These are phyloP conservation scores for Dryobota labecula DNA, from an alignment of 2,888 invertebrate genomes.

Conservation along the genomic window DNA sequence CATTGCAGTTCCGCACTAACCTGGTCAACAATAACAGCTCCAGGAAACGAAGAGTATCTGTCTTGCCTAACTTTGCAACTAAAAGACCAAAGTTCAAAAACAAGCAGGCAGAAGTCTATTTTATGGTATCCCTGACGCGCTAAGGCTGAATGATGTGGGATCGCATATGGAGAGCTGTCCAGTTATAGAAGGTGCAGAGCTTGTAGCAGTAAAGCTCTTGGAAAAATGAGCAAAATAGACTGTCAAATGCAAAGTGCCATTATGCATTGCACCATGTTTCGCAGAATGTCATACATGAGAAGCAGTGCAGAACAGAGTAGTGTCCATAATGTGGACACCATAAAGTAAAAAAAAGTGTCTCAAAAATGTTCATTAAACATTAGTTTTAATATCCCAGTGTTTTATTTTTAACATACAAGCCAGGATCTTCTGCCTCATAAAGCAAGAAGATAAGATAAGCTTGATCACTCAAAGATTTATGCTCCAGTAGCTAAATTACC, in stretches of 20 bases:
- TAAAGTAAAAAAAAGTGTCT: not conserved
- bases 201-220: conserved; percentile 13
- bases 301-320: no score
- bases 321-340: conserved; percentile 16
- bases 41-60: not conserved
- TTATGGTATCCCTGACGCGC: conserved; percentile 4
- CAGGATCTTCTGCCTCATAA: no score
- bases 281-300: conserved; percentile 4
- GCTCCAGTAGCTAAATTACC: no score
- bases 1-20: conserved; percentile 16
- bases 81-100: conserved; percentile 18
- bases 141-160: conserved; percentile 19
- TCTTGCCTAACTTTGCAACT: conserved; percentile 11
- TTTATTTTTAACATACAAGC: no score
- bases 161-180: conserved; percentile 16
- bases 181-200: conserved; percentile 19
- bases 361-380: no score
- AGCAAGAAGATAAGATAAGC: no score
- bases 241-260: conserved; percentile 12
- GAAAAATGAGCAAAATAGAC: conserved; percentile 4
- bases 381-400: no score
- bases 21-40: conserved; percentile 12
- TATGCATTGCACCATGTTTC: conserved; percentile 17
- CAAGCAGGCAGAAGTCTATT: conserved; percentile 20
- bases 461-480: no score